Evolutionary conservation across 2,113 vertebrate genomes (phyloP).

Genomic region (mouse (Mus musculus)): GRCm39 chr1:191578001-191578500

Average conservation of each 20-base stretch:
- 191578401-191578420: background rate
- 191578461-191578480: background rate
- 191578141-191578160: background rate
- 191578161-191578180: background rate
- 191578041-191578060: background rate
- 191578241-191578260: background rate
- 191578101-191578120: background rate
- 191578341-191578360: background rate
- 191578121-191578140: background rate
- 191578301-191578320: background rate
- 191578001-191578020: too few relatives aligned
- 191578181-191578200: background rate
- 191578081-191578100: background rate
- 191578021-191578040: too few relatives aligned
- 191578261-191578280: background rate
- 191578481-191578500: background rate
- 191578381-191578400: background rate
- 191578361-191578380: background rate
- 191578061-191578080: background rate
- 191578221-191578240: background rate
- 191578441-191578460: background rate
- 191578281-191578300: background rate
- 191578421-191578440: background rate
- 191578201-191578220: too few relatives aligned
- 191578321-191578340: background rate